These are phyloP conservation scores for Strix aluco DNA, from an alignment of 2,113 vertebrate species.

Conservation along the genomic window DNA sequence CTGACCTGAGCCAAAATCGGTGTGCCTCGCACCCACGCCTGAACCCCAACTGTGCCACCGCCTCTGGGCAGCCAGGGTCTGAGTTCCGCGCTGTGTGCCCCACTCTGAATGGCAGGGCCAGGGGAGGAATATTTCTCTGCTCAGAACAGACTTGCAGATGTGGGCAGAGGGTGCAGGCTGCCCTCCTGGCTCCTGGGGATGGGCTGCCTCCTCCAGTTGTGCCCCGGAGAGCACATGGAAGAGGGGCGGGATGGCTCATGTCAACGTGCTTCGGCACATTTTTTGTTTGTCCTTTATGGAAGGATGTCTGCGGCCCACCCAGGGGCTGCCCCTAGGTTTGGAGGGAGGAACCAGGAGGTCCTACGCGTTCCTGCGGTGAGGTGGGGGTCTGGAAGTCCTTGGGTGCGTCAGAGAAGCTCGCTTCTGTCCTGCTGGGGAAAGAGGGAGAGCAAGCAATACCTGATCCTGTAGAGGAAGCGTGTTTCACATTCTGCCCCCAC, in stretches of 20 bases:
- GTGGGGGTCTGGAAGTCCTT: not conserved
- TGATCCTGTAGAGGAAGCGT: not conserved
- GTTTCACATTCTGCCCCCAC: rapidly evolving
- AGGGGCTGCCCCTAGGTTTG: not conserved
- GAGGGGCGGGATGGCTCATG: rapidly evolving
- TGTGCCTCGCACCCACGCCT: rapidly evolving
- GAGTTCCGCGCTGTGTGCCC: not conserved
- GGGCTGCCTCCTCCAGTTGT: not conserved
- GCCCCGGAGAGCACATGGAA: not conserved
- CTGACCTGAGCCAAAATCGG: not conserved
- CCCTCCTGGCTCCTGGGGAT: not conserved
- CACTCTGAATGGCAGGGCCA: not conserved
- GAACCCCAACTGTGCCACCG: not conserved
- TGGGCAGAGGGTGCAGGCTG: not conserved
- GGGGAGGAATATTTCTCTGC: not conserved
- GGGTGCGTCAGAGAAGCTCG: not conserved
- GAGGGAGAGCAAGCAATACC: not conserved
- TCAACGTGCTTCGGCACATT: not conserved
- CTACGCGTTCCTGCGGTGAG: not conserved
- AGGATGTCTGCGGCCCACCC: not conserved
- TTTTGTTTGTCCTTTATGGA: not conserved
- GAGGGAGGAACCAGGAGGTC: not conserved
- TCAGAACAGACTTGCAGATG: not conserved
- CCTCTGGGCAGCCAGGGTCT: not conserved
- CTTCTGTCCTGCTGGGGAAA: not conserved